Evolutionary conservation across 2,113 vertebrate genomes (phyloP), one percentile per base, ranked within the genome.

Genomic region (Alectura lathami): DNA sequence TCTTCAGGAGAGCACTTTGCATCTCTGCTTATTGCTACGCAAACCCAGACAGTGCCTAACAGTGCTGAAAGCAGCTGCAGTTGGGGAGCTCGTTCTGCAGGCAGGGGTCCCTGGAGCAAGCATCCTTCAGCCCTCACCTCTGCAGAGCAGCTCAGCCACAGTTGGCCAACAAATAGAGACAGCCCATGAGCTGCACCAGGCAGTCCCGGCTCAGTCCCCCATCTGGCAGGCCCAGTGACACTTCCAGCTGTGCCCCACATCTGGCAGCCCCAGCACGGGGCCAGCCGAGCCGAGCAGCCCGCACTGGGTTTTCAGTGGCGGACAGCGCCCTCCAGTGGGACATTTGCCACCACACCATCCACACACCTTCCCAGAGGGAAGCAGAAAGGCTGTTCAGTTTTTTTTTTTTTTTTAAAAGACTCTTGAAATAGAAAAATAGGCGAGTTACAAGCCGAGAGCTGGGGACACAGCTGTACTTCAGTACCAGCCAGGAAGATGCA

Each of bases 241-340:
- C 7, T 29, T 40, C 22, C 40, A 40, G 68, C 53, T 24, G 34
- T 21, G 48, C 6, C 23, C 7, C 59, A 3, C 12, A 50, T 29
- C 48, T 1, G 47, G 40, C 47, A 84, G 78, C 24, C 4, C 6
- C 42, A 24, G 23, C 38, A 11, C 51, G 1, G 29, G 32, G 32
- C 32, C 27, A 20, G 73, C 3, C 0, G 32, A 11, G n/a, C 3
- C 9, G 24, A 8, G 50, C 51, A 3, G 20, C 51, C 27, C 17
- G 24, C 6, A 5, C 5, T 2, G 10, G 8, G 15, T 4, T 80
- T 96, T 93, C 9, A 30, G 79, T 32, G 85, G 94, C 79, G 88
- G 76, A 97, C 79, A 97, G 82, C 78, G 92, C 95, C 95, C 95
- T 94, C 96, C 93, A 95, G 95, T 72, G 96, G 95, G 60, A 2